Percentiles rank a stretch among this genome's conserved stretches.
Conservation (phyloP, 2,797 vertebrate species). For the Momotus momota region DNA sequence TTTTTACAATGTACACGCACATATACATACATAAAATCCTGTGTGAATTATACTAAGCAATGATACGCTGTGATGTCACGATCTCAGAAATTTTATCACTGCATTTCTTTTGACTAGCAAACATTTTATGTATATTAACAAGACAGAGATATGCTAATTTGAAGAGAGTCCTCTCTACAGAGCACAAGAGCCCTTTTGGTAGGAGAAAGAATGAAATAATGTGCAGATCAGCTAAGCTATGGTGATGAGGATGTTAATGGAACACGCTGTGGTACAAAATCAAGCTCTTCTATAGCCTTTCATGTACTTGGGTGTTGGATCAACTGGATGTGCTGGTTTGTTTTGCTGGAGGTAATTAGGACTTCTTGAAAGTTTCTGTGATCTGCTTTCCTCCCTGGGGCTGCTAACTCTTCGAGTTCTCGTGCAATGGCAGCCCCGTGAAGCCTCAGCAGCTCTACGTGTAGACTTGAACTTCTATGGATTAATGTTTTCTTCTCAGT, state of each 20-base stretch:
- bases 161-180: not conserved
- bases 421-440: accelerated
- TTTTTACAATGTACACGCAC: accelerated
- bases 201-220: not conserved
- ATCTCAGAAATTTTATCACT: not conserved
- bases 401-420: not conserved
- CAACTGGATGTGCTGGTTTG: not conserved
- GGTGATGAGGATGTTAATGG: accelerated
- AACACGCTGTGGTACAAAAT: not conserved
- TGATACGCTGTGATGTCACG: accelerated
- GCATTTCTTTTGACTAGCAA: not conserved
- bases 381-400: not conserved
- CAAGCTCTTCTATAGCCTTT: not conserved
- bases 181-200: not conserved
- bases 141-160: not conserved
- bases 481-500: not conserved
- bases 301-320: accelerated
- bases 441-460: not conserved
- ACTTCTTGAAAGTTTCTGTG: not conserved
- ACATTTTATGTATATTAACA: not conserved
- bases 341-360: not conserved
- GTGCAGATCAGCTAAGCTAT: not conserved
- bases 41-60: accelerated
- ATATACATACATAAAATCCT: not conserved
- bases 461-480: not conserved